Evolutionary conservation across 2,888 invertebrate genomes (phyloP).

Genomic region (Horisme vitalbata): DNA sequence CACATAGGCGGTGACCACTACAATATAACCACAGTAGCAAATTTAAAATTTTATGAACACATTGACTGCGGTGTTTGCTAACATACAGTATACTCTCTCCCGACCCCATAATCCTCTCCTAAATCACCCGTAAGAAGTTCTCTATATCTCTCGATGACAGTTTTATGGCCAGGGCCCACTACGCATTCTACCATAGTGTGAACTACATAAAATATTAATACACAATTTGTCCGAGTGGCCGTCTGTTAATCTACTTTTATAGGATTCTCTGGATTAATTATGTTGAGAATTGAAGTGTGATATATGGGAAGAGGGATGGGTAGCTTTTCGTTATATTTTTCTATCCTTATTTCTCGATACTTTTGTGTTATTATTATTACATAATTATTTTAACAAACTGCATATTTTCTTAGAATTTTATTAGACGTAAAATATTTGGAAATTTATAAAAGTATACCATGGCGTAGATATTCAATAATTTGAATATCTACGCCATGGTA

Average conservation of each 20-base stretch:
- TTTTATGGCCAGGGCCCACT: slow-evolving; percentile 60
- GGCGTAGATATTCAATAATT: too few species aligned
- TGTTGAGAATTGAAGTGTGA: slow-evolving; percentile 30
- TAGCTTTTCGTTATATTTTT: neutral
- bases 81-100: slow-evolving; percentile 2
- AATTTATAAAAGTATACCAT: too few species aligned
- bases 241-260: slow-evolving; percentile 78
- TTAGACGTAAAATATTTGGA: too few species aligned
- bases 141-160: slow-evolving; percentile 78
- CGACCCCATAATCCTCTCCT: slow-evolving; percentile 64
- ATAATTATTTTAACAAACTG: too few species aligned
- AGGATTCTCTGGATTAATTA: slow-evolving; percentile 70
- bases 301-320: slow-evolving; percentile 11
- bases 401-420: too few species aligned
- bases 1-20: too few species aligned
- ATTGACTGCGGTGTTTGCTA: too few species aligned
- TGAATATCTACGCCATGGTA: too few species aligned
- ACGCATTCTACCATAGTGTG: slow-evolving; percentile 50
- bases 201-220: slow-evolving; percentile 81
- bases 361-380: too few species aligned
- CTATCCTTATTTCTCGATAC: neutral
- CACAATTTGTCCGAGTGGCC: slow-evolving; percentile 81
- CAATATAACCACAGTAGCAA: too few species aligned
- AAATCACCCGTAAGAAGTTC: slow-evolving; percentile 77
- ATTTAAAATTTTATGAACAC: too few species aligned